Conservation (phyloP, 2,888 invertebrate species). For the Orthonychiurus folsomi region DNA sequence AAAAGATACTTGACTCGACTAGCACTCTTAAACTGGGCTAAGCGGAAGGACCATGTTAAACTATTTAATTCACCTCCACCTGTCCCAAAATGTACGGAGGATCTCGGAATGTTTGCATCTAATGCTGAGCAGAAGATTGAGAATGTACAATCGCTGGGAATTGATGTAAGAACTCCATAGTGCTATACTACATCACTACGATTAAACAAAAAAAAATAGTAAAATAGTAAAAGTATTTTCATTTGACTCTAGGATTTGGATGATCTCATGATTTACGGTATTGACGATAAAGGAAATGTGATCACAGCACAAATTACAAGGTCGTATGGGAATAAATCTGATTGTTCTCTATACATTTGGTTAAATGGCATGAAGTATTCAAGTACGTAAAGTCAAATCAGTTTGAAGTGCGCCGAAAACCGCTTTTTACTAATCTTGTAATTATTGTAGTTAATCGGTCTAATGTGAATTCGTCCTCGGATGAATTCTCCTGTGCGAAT, state of each 20-base stretch:
- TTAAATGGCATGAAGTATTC: slow-evolving; percentile 14
- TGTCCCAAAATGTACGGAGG: slow-evolving; percentile 17
- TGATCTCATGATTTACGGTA: slow-evolving; percentile 49
- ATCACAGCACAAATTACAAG: slow-evolving; percentile 52
- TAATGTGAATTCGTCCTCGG: slow-evolving; percentile 12
- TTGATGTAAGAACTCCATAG: slow-evolving; percentile 25
- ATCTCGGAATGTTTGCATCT: slow-evolving; percentile 24
- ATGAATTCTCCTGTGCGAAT: slow-evolving; percentile 38
- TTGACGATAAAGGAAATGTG: slow-evolving; percentile 52
- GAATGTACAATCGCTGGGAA: slow-evolving; percentile 16
- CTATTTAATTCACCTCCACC: neutral
- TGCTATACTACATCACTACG: neutral
- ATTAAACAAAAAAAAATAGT: neutral
- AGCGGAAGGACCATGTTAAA: neutral
- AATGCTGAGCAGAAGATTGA: slow-evolving; percentile 26
- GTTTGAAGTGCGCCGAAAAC: neutral
- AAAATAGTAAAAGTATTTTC: neutral
- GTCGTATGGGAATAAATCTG: slow-evolving; percentile 18
- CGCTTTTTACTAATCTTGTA: neutral
- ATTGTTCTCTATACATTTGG: slow-evolving; percentile 22
- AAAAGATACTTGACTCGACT: slow-evolving; percentile 19
- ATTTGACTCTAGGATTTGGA: slow-evolving; percentile 41
- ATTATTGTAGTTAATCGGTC: neutral
- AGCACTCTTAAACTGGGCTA: slow-evolving; percentile 9
- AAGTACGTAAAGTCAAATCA: slow-evolving; percentile 11